A percentile compares a stretch with the other conserved stretches of the same genome.
These are phyloP conservation scores for Sturmia bella DNA, from an alignment of 2,888 invertebrate species.

Conservation along the genomic window DNA sequence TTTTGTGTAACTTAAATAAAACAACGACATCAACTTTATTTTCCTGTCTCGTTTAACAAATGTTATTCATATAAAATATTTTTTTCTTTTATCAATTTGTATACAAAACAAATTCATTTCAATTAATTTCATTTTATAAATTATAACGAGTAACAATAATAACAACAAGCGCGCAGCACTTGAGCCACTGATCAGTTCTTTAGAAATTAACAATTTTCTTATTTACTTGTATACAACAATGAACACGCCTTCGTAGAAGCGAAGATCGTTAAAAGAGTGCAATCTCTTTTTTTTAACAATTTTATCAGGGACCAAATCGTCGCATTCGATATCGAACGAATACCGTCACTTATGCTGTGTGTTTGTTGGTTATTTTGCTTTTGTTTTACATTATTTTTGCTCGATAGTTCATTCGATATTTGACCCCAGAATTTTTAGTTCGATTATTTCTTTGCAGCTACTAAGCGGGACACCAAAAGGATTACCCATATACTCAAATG, in stretches of 20 bases:
- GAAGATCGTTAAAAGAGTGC: constrained; percentile 26
- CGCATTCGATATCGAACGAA: too few species aligned
- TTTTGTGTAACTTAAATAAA: constrained; percentile 7
- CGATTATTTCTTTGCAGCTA: too few species aligned
- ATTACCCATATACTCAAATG: too few species aligned
- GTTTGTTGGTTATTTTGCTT: too few species aligned
- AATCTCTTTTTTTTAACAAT: not conserved
- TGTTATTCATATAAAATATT: constrained; percentile 51
- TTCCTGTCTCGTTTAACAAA: constrained; percentile 41
- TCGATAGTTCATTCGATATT: too few species aligned
- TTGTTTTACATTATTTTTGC: too few species aligned
- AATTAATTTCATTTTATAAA: constrained; percentile 66
- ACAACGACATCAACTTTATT: not conserved
- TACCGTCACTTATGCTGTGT: too few species aligned
- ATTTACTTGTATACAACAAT: not conserved
- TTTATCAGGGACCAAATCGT: too few species aligned
- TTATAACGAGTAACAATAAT: constrained; percentile 50
- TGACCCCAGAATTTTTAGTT: too few species aligned
- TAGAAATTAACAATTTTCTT: constrained; percentile 45
- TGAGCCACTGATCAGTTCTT: constrained; percentile 39
- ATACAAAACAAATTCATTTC: constrained; percentile 65
- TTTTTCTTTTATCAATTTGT: constrained; percentile 60
- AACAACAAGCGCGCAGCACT: constrained; percentile 7
- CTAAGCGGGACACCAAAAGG: too few species aligned
- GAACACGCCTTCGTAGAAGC: constrained; percentile 11